These are phyloP conservation scores for Podargus strigoides DNA, from an alignment of 2,797 vertebrate species.

Conservation along the genomic window DNA sequence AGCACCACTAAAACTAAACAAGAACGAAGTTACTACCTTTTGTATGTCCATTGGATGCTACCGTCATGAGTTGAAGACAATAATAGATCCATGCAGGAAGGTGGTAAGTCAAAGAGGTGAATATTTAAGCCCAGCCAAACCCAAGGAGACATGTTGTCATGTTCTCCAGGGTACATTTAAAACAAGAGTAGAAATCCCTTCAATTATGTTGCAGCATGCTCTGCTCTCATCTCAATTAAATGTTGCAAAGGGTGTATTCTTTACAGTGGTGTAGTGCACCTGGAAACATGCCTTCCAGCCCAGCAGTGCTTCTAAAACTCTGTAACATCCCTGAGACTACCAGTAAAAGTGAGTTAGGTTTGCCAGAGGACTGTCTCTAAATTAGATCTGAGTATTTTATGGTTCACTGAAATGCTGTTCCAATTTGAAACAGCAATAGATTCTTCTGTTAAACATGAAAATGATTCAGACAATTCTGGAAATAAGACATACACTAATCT, in stretches of 20 bases:
- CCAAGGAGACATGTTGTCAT: not conserved
- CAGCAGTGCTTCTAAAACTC: not conserved
- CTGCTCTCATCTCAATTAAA: not conserved
- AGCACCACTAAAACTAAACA: not conserved
- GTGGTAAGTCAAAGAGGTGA: not conserved
- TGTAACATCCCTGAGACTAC: not conserved
- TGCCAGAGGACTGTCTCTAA: not conserved
- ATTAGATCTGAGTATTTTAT: not conserved
- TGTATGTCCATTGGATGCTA: not conserved
- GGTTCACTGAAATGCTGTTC: not conserved
- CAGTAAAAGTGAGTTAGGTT: not conserved
- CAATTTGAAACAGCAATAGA: not conserved
- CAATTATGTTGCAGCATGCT: not conserved
- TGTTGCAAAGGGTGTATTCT: not conserved
- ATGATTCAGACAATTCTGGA: not conserved
- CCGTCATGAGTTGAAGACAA: not conserved
- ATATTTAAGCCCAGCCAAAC: not conserved
- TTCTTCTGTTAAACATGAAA: not conserved
- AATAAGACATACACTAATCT: not conserved
- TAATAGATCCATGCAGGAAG: not conserved
- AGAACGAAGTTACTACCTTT: not conserved
- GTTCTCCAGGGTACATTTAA: not conserved
- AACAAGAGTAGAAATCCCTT: not conserved
- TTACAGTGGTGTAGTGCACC: rapidly evolving
- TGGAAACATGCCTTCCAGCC: not conserved